These are phyloP conservation scores for Eumaeus atala DNA, from an alignment of 1,140 invertebrate genomes.

Conservation along the genomic window DNA sequence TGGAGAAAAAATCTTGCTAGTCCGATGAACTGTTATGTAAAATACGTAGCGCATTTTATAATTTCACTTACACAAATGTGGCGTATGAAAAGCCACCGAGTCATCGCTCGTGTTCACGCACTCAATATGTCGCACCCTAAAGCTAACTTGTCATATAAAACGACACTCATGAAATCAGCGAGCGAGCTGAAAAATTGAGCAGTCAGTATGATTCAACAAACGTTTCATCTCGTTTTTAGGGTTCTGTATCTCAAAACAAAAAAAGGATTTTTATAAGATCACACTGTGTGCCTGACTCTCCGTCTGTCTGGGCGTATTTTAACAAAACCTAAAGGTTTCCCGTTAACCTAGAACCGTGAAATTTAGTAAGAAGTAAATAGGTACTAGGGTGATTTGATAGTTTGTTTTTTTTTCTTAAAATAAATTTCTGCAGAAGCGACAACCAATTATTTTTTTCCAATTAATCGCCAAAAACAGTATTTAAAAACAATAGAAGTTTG, in stretches of 20 bases:
- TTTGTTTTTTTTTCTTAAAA: too few relatives aligned
- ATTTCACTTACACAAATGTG: too few relatives aligned
- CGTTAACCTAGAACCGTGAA: not conserved
- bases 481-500: too few relatives aligned
- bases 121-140: not conserved
- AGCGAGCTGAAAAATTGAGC: not conserved
- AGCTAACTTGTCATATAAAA: constrained; percentile 1
- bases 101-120: constrained; percentile 4
- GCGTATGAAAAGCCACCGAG: not conserved
- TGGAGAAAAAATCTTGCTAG: too few relatives aligned
- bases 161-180: constrained; percentile 3
- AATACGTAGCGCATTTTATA: too few relatives aligned
- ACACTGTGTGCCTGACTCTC: not conserved
- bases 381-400: too few relatives aligned
- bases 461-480: too few relatives aligned
- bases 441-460: too few relatives aligned
- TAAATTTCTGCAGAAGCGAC: too few relatives aligned
- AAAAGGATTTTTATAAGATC: too few relatives aligned
- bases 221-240: not conserved
- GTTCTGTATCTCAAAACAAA: not conserved
- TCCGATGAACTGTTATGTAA: too few relatives aligned
- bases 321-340: not conserved
- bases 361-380: not conserved
- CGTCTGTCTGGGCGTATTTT: not conserved
- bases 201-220: not conserved